Percentiles rank a stretch among this genome's conserved stretches.
phyloP scores from a whole-genome alignment of 1,140 invertebrate genomes.

The Alviniconcha marisindica region DNA sequence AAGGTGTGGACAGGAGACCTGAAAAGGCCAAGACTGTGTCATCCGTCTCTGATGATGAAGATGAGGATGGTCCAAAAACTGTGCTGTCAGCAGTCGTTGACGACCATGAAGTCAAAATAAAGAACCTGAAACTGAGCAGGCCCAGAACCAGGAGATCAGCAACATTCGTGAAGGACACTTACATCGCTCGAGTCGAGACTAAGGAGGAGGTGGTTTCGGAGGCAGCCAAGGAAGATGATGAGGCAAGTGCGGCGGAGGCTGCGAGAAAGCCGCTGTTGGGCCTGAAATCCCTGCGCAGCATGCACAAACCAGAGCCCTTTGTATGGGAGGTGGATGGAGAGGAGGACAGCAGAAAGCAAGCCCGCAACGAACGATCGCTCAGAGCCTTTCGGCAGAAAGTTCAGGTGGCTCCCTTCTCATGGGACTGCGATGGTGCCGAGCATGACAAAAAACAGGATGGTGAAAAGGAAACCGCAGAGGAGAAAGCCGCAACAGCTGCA shows the following conservation, averaged over 20 bases:
- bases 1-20: too few relatives aligned
- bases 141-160: too few relatives aligned
- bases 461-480: too few relatives aligned
- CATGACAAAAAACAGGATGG: too few relatives aligned
- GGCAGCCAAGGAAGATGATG: not conserved
- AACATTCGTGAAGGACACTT: too few relatives aligned
- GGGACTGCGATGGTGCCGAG: conserved; percentile 23
- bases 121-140: not conserved
- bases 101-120: not conserved
- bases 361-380: conserved; percentile 26
- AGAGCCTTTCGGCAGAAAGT: conserved; percentile 26
- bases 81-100: not conserved
- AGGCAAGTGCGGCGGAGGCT: not conserved
- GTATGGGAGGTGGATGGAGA: conserved; percentile 39
- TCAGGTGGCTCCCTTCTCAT: conserved; percentile 37
- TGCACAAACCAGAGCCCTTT: conserved; percentile 33
- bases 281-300: conserved; percentile 27
- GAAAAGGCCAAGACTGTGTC: too few relatives aligned
- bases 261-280: conserved; percentile 31
- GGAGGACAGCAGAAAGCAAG: conserved; percentile 25
- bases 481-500: too few relatives aligned
- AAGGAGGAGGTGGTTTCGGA: too few relatives aligned
- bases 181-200: too few relatives aligned
- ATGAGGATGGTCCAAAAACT: too few relatives aligned
- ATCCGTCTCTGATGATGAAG: not conserved